Percentiles rank a stretch among this genome's conserved stretches.
Conservation (phyloP, 92 coral and sea anemone species). For the Palythoa grandis region DNA sequence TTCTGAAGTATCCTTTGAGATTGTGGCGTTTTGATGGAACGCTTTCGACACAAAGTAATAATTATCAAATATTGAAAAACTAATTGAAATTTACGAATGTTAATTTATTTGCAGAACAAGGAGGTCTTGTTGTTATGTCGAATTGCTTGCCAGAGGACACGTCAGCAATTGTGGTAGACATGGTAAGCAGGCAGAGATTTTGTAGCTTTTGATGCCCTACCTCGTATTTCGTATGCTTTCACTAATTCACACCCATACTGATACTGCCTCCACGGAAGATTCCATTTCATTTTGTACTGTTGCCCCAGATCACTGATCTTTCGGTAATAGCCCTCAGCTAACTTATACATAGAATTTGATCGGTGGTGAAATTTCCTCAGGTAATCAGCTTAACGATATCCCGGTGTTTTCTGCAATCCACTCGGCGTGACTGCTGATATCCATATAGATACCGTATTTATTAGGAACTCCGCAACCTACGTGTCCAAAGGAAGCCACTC, state of each 20-base stretch:
- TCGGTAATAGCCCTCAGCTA: not conserved
- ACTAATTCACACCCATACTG: not conserved
- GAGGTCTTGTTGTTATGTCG: slow-evolving; percentile 68
- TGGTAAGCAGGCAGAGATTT: slow-evolving; percentile 57
- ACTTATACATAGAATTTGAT: not conserved
- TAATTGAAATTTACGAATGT: not conserved
- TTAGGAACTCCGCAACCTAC: slow-evolving; percentile 86
- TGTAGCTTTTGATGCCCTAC: not conserved
- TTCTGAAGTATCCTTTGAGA: not conserved
- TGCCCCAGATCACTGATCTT: not conserved
- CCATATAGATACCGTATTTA: slow-evolving; percentile 88
- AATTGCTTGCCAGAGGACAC: slow-evolving; percentile 72
- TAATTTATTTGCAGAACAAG: slow-evolving; percentile 60
- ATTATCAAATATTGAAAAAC: not conserved
- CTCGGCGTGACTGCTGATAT: slow-evolving; percentile 59
- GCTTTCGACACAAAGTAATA: too few relatives aligned
- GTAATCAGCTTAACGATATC: slow-evolving; percentile 60
- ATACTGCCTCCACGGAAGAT: not conserved
- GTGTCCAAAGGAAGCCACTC: slow-evolving; percentile 97
- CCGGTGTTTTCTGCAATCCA: slow-evolving; percentile 84
- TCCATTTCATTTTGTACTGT: not conserved
- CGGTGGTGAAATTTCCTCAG: slow-evolving; percentile 46
- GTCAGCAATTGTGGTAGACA: slow-evolving; percentile 64
- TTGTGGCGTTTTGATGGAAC: too few relatives aligned
- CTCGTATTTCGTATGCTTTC: not conserved